Evolutionary conservation across 2,797 vertebrate species (phyloP).

Genomic region (Nasua narica): DNA sequence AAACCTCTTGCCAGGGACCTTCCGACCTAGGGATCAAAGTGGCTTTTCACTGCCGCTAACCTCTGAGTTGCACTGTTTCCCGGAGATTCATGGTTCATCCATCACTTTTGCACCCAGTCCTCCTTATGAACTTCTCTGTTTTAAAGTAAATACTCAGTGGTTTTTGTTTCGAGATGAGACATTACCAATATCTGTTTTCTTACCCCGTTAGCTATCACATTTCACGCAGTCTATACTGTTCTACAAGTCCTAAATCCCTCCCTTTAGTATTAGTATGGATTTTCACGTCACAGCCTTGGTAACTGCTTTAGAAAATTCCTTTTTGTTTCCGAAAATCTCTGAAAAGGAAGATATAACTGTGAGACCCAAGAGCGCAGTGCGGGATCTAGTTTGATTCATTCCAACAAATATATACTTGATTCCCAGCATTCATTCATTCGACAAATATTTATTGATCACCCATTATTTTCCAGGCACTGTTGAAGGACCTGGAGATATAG

Average conservation of each 20-base stretch:
- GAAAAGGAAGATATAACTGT: not conserved
- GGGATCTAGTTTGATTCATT: not conserved
- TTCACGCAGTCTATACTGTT: not conserved
- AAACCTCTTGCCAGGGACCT: not conserved
- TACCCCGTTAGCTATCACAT: not conserved
- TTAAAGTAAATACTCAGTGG: not conserved
- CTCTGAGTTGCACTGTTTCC: not conserved
- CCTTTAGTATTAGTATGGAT: not conserved
- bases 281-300: not conserved
- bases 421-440: not conserved
- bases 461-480: not conserved
- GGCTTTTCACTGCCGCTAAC: not conserved
- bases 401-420: not conserved
- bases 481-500: not conserved
- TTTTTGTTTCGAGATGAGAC: not conserved
- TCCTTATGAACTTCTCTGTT: not conserved
- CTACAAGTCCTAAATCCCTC: not conserved
- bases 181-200: not conserved
- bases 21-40: not conserved
- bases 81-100: not conserved
- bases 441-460: not conserved
- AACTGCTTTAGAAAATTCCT: conserved; percentile 10
- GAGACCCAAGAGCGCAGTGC: not conserved
- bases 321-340: not conserved
- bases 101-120: not conserved